A percentile compares a stretch with the other conserved stretches of the same genome.
These are phyloP conservation scores for Eulemur mongoz DNA, from an alignment of 2,797 vertebrate species.

Conservation along the genomic window DNA sequence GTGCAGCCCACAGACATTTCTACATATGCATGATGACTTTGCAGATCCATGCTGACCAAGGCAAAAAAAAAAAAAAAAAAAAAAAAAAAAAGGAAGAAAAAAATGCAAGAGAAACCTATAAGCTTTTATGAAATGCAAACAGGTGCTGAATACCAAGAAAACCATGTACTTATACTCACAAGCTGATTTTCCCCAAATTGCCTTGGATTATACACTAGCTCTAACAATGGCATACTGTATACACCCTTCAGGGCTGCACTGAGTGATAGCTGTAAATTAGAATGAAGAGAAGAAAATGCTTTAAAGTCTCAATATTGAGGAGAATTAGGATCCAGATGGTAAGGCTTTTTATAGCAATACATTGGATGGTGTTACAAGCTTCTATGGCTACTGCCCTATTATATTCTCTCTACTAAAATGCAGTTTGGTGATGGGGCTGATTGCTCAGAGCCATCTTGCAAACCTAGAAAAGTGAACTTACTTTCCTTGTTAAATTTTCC, in stretches of 20 bases:
- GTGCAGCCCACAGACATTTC: fast-evolving
- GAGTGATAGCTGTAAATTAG: slow-evolving; percentile 73
- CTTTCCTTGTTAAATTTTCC: slow-evolving; percentile 15
- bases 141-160: slow-evolving; percentile 33
- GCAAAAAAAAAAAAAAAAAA: neutral
- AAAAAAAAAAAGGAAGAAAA: neutral
- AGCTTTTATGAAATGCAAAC: slow-evolving; percentile 19
- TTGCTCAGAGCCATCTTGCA: slow-evolving; percentile 40
- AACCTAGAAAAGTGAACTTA: neutral
- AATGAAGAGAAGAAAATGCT: slow-evolving; percentile 66
- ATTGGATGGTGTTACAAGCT: slow-evolving; percentile 74
- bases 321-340: slow-evolving; percentile 82
- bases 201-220: neutral
- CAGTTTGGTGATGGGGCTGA: neutral
- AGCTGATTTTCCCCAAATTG: slow-evolving; percentile 57
- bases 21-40: fast-evolving
- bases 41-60: neutral
- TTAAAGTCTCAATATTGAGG: slow-evolving; percentile 67
- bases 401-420: slow-evolving; percentile 73
- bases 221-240: neutral
- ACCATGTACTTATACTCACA: slow-evolving; percentile 1
- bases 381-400: slow-evolving; percentile 68
- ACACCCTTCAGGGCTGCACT: slow-evolving; percentile 37
- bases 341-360: slow-evolving; percentile 78
- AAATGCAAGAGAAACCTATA: neutral